A percentile compares a stretch with the other conserved stretches of the same genome.
phyloP scores from a whole-genome alignment of 2,888 invertebrate species.

The Chrysomela aeneicollis region DNA sequence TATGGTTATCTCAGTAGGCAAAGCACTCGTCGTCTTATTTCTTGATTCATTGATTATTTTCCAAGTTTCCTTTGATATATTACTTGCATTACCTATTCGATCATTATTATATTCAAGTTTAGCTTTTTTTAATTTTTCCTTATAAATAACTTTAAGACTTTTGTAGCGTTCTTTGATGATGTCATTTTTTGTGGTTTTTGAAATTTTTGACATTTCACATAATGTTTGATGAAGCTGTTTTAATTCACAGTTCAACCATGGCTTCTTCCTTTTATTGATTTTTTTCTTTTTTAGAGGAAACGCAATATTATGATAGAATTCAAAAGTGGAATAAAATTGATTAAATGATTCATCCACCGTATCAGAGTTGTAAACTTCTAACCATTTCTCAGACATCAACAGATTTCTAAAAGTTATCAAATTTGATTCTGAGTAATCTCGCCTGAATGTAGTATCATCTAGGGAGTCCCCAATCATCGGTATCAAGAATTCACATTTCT shows the following conservation, averaged over 20 bases:
- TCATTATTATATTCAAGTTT: neutral
- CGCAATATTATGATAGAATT: neutral
- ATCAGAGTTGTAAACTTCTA: neutral
- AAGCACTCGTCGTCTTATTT: neutral
- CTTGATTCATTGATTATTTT: slow-evolving; percentile 3
- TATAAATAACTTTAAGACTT: neutral
- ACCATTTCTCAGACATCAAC: no score
- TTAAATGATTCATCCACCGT: neutral
- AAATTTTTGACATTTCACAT: neutral
- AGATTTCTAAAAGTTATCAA: neutral
- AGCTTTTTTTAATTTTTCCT: neutral
- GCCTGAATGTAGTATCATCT: no score
- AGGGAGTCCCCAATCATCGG: neutral
- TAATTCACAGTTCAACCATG: neutral
- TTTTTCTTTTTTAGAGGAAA: slow-evolving; percentile 1
- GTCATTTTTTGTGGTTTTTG: no score
- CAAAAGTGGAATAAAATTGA: neutral
- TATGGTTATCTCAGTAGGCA: neutral
- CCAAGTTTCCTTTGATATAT: slow-evolving; percentile 1
- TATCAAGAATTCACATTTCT: neutral
- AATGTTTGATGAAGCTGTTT: neutral
- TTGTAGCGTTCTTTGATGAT: neutral
- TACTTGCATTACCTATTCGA: neutral
- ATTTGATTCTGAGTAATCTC: neutral
- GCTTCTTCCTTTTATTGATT: neutral